Conservation (phyloP, 2,888 invertebrate genomes). For the Oxystoma pomonae region DNA sequence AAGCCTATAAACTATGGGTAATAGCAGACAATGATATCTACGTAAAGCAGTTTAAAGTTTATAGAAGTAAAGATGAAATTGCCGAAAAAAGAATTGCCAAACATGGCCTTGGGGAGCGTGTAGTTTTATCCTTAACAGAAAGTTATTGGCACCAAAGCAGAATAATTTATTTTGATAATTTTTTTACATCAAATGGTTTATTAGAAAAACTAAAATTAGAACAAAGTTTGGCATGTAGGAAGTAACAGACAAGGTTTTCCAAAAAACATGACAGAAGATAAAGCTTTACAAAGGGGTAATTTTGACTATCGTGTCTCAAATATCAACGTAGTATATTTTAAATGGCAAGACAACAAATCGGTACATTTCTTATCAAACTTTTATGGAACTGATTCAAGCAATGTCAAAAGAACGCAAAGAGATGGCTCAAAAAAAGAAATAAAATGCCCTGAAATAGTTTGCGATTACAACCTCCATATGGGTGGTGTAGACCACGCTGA, state of each 20-base stretch:
- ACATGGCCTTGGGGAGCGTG: constrained; percentile 1
- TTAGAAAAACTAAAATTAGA: constrained; percentile 14
- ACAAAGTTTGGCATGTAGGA: constrained; percentile 15
- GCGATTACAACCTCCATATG: constrained; percentile 19
- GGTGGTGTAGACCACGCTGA: constrained; percentile 18
- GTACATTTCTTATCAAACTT: constrained; percentile 25
- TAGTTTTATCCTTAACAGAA: constrained; percentile 3
- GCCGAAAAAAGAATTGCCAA: not conserved
- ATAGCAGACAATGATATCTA: not conserved
- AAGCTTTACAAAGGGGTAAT: constrained; percentile 25
- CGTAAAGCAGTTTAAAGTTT: constrained; percentile 1
- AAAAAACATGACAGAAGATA: constrained; percentile 17
- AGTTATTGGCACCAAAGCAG: constrained; percentile 4
- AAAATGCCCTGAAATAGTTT: constrained; percentile 15
- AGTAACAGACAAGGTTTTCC: constrained; percentile 15
- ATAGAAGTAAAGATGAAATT: constrained; percentile 4
- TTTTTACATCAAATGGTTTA: constrained; percentile 14
- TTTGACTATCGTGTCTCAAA: constrained; percentile 18
- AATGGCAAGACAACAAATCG: constrained; percentile 20
- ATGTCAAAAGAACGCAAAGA: constrained; percentile 24
- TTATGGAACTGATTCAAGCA: constrained; percentile 25
- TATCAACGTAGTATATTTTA: constrained; percentile 4
- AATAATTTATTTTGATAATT: constrained; percentile 18
- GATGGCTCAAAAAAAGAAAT: constrained; percentile 21
- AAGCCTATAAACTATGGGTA: constrained; percentile 15